Base-by-base conservation (phyloP, 2,888 invertebrate species). In the Gandaritis pyraliata region DNA sequence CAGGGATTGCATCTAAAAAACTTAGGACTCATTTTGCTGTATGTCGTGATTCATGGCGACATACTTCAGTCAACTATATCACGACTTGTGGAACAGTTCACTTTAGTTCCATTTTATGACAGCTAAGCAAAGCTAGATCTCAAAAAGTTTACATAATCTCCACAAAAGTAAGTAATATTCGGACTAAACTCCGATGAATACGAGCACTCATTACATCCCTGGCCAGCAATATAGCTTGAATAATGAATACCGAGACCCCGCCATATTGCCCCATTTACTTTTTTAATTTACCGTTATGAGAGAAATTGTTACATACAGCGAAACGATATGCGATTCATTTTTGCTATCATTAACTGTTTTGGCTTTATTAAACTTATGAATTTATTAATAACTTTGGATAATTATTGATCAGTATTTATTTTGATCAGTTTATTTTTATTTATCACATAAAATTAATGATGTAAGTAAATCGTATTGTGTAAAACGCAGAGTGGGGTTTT, bases 251-350 rank as follows among this genome's bases (percentile, higher is more conserved):
- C 69, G 70, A 75, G 70, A 76, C 74, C 76, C 78, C 77, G 77
- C 74, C 75, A 78, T 81, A 81, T 82, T 80, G 80, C 75, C 75
- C 80, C 77, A 75, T 83, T 85, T 84, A 82, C 78, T 75, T 85
- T 85, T 86, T 87, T 86, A 85, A 85, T 87, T 84, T 82, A 81
- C 80, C 82, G 81, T 82, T 81, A 78, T 69, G 70, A 71, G 69
- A 64, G 46, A 61, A 63, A 67, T 67, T 63, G 67, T 64, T 61
- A 65, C 69, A 68, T 67, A 63, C 67, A 58, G 62, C 46, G 59
- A 64, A 69, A 71, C 69, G 64, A 64, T 64, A 64, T 56, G 57
- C 61, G 54, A 65, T 65, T 61, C 55, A 62, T 65, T 55, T 59
- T 43, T 64, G 56, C 41, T 50, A 53, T 55, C 49, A 50, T 38